Evolutionary conservation across 2,797 vertebrate genomes (phyloP), one percentile per base, ranked within the genome.

Genomic region (Potorous gilbertii): DNA sequence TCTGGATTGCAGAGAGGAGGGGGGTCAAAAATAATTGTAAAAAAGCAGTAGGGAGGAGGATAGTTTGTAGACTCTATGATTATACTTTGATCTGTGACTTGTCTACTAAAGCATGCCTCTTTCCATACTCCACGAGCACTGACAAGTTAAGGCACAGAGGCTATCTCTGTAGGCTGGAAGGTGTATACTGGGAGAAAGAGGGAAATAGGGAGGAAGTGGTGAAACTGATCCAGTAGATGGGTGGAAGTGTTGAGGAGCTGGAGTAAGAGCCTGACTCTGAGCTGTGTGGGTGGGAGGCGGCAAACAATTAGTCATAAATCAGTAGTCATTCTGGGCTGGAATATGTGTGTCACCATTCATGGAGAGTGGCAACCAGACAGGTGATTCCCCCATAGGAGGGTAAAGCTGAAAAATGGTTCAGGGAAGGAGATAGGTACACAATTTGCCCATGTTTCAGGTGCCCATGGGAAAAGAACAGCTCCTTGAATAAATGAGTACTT

Each of bases 271-370:
- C 81, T 97, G 96, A 97, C 90, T 97, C 12, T 16, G 4, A 24
- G 66, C 18, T 24, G 24, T 24, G 74, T 50, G 74, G 21, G 21
- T 46, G 90, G 52, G 52, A 90, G 29, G 90, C 6, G 54, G 28
- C 31, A 55, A 55, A 90, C 97, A 96, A 96, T 18, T 0, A 87
- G 52, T 34, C 16, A 66, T 95, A 57, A 95, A 95, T 97, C 96
- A 96, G 21, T 1, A 21, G 92, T 1, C 90, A 91, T 93, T 87
- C 55, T 2, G 54, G 94, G 94, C 91, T 21, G 93, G 52, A 31
- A 0, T 28, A 54, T 57, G 57, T n/a, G 55, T 29, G 5, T 3
- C 4, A n/a, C 34, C 40, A 29, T 50, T 52, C 50, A 24, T 31
- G 89, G 12, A 54, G 50, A 54, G 12, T 24, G 89, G 18, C n/a